A percentile compares a stretch with the other conserved stretches of the same genome.
Evolutionary conservation across 2,113 vertebrate genomes (phyloP).

Genomic region (Oriolus oriolus): DNA sequence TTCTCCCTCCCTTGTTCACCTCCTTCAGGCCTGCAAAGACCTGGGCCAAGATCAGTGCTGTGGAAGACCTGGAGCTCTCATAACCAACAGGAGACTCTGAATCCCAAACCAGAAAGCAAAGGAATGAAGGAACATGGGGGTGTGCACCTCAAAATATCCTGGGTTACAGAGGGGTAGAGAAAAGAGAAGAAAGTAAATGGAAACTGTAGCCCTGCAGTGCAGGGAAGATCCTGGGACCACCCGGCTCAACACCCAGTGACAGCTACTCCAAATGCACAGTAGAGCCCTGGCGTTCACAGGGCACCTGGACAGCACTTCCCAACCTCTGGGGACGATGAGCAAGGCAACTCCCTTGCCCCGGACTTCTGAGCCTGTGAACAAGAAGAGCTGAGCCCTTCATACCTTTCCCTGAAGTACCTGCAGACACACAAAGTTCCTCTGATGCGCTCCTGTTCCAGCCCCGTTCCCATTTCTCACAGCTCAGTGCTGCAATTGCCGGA

Average conservation of each 20-base stretch:
- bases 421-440: fast-evolving
- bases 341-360: not conserved
- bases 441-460: not conserved
- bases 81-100: not conserved
- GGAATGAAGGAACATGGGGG: not conserved
- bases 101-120: not conserved
- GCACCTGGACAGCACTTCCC: not conserved
- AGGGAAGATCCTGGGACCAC: not conserved
- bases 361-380: not conserved
- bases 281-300: not conserved
- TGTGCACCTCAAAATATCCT: not conserved
- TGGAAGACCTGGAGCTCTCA: not conserved
- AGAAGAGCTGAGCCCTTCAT: not conserved
- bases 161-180: not conserved
- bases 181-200: not conserved
- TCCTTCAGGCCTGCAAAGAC: not conserved
- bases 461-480: not conserved
- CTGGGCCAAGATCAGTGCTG: not conserved
- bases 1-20: not conserved
- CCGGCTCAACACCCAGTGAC: not conserved
- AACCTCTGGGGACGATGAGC: not conserved
- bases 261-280: fast-evolving
- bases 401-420: not conserved
- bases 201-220: not conserved
- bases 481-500: not conserved